phyloP scores from a whole-genome alignment of 1,140 invertebrate genomes.

The Calephelis nemesis region DNA sequence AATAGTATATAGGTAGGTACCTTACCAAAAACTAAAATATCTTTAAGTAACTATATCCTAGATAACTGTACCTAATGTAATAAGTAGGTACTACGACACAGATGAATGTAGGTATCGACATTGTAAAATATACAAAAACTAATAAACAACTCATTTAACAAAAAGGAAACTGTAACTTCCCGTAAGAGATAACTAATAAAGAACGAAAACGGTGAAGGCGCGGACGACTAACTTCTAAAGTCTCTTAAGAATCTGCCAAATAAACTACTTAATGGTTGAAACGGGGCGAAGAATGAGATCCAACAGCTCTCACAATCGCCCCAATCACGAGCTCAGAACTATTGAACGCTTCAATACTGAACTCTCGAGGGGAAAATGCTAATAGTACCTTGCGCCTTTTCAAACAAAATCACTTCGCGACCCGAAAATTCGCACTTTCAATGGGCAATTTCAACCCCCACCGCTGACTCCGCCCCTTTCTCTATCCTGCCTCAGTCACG shows the following conservation, averaged over 20 bases:
- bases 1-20: no score
- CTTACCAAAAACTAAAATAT: no score
- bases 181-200: no score
- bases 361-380: constrained; percentile 67
- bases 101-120: no score
- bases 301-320: constrained; percentile 64
- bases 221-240: not conserved
- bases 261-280: constrained; percentile 13
- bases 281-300: constrained; percentile 36
- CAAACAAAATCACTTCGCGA: constrained; percentile 75
- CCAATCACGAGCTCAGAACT: constrained; percentile 72
- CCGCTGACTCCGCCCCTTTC: constrained; percentile 49
- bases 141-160: no score
- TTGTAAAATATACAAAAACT: no score
- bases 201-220: not conserved
- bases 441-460: constrained; percentile 61
- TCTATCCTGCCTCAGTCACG: constrained; percentile 50
- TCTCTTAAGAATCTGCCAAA: constrained; percentile 11
- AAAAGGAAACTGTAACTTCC: no score
- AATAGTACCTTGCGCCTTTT: constrained; percentile 64
- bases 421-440: constrained; percentile 76
- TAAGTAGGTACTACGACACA: no score
- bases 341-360: constrained; percentile 57
- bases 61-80: no score
- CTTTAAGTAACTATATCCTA: no score